Conservation (phyloP, 2,888 invertebrate species). For the Himalopsyche tibetana region DNA sequence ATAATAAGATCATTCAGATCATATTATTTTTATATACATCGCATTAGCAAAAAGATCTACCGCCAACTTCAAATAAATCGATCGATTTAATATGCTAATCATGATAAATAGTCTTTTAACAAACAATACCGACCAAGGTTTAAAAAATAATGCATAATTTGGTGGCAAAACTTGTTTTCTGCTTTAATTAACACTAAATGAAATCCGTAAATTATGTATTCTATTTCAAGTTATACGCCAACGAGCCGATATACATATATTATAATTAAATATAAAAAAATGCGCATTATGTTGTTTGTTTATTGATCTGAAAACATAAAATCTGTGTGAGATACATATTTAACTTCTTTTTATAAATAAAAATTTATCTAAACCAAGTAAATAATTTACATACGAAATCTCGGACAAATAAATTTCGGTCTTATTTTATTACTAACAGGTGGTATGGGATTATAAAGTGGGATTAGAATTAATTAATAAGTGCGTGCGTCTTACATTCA, state of each 20-base stretch:
- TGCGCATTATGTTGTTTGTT: not conserved
- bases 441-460: not conserved
- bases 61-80: not conserved
- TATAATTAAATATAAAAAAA: conserved; percentile 14
- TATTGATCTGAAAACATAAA: conserved; percentile 15
- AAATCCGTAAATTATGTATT: not conserved
- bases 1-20: not conserved
- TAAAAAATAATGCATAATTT: not conserved
- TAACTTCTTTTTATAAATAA: not conserved
- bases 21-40: not conserved
- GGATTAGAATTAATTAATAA: not conserved
- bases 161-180: not conserved
- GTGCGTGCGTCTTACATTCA: no score
- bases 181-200: conserved; percentile 6
- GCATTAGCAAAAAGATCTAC: conserved; percentile 13
- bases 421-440: conserved; percentile 5
- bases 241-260: not conserved
- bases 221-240: not conserved
- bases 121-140: not conserved
- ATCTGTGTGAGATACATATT: conserved; percentile 34
- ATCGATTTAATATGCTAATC: conserved; percentile 9
- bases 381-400: not conserved
- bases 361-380: not conserved
- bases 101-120: not conserved
- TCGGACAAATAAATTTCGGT: not conserved